Percentiles rank a stretch among this genome's conserved stretches.
Evolutionary conservation across 2,797 vertebrate species (phyloP).

Genomic region (Gallinago solitaria): DNA sequence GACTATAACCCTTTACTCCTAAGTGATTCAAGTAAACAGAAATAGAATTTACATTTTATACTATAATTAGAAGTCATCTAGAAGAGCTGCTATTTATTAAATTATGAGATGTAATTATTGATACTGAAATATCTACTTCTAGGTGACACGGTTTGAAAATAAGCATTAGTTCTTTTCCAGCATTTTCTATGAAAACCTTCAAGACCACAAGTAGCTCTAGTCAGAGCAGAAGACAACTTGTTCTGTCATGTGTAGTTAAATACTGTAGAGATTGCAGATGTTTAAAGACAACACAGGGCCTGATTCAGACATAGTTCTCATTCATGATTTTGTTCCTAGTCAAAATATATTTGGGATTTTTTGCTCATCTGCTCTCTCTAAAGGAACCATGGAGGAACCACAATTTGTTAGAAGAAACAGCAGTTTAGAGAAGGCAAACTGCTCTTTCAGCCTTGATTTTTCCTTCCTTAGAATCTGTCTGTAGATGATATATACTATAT

Average conservation of each 20-base stretch:
- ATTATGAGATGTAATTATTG: constrained; percentile 44
- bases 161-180: neutral
- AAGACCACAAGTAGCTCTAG: neutral
- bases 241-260: neutral
- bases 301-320: neutral
- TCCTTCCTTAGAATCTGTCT: neutral
- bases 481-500: neutral
- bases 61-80: constrained; percentile 25
- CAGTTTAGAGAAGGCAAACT: neutral
- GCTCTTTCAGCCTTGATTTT: neutral
- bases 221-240: neutral
- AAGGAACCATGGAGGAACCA: neutral
- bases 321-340: neutral
- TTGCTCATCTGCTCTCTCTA: neutral
- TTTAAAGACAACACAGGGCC: neutral
- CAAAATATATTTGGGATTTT: fast-evolving
- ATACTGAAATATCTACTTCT: constrained; percentile 50
- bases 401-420: neutral
- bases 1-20: constrained; percentile 13
- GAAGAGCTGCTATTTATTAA: constrained; percentile 41
- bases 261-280: neutral
- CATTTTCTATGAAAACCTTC: neutral
- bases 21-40: constrained; percentile 33
- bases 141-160: constrained; percentile 14
- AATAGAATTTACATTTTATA: constrained; percentile 37